Percentiles rank a stretch among this genome's conserved stretches.
These are phyloP conservation scores for Phalacrocorax pelagicus DNA, from an alignment of 2,113 vertebrate genomes.

Conservation along the genomic window DNA sequence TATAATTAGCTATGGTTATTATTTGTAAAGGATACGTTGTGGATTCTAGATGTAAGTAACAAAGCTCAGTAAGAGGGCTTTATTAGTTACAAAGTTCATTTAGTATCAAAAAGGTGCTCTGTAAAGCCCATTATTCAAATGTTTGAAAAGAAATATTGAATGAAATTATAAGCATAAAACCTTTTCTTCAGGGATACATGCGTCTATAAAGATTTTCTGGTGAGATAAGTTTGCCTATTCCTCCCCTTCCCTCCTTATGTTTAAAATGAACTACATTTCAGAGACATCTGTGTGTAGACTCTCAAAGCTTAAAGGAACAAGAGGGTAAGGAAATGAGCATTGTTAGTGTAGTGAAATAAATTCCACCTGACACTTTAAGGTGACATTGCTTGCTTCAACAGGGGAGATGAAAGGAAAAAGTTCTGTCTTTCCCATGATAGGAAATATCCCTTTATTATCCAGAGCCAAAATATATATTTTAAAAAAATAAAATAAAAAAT, in stretches of 20 bases:
- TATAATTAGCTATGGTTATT: conserved; percentile 66
- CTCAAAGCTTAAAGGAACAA: conserved; percentile 8
- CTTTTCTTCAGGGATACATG: not conserved
- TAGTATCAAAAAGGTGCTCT: conserved; percentile 17
- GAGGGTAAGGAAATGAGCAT: conserved; percentile 26
- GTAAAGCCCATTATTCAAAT: conserved; percentile 37
- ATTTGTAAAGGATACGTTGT: conserved; percentile 35
- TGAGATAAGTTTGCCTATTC: conserved; percentile 19
- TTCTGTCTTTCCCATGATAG: not conserved
- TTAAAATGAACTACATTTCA: conserved; percentile 2
- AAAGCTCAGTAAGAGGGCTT: not conserved
- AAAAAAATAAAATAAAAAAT: not conserved
- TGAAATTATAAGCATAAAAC: not conserved
- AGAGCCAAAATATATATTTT: not conserved
- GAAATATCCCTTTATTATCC: not conserved
- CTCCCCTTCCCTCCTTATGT: not conserved
- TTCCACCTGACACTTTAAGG: conserved; percentile 3
- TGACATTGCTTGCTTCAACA: conserved; percentile 7
- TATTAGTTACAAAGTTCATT: conserved; percentile 20
- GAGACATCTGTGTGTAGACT: not conserved
- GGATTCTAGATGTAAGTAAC: not conserved
- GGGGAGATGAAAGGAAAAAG: conserved; percentile 2
- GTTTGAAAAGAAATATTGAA: conserved; percentile 43
- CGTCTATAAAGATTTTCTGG: conserved; percentile 28
- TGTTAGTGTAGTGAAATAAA: conserved; percentile 22